Evolutionary conservation across 2,113 vertebrate genomes (phyloP), one percentile per base, ranked within the genome.

Genomic region (Romanogobio albipinnatus): DNA sequence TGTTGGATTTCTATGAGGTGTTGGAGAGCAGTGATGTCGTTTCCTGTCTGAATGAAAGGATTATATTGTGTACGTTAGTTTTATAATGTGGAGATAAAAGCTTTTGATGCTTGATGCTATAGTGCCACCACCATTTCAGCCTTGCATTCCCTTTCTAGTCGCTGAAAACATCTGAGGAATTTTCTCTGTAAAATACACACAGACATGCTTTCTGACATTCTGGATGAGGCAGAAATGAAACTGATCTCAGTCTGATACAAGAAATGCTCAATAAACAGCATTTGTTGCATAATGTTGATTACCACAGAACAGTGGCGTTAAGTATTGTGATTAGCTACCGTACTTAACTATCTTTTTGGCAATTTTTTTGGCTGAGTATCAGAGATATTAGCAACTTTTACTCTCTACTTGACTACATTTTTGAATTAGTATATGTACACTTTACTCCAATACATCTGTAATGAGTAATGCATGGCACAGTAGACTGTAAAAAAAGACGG

Each of bases 61-160:
- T 82, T 61, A 64, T 7, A 59, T 8, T 61, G 11, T 58, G 56
- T 14, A 66, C 9, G 62, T 74, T 82, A 14, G 75, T 43, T 81
- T 71, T 47, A 59, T 81, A 85, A 87, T 59, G 74, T 53, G 49
- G 5, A 79, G 56, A 61, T 45, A 79, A 79, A 62, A 77, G 49
- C 29, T 58, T 76, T 76, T 58, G 58, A 71, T 19, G 39, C 43
- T 82, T 53, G 79, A 64, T 80, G 26, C 43, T 73, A 17, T 51
- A 15, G n/a, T 9, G 13, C n/a, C 29, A 3, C 56, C 53, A 39
- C 26, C 62, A 82, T 56, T 47, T 71, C 68, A 66, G 45, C 66
- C 62, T 61, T 75, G 71, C 61, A 29, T 29, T 87, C 58, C 33
- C 33, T 84, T 39, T 59, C 76, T 59, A 10, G 26, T 62, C 36